A percentile compares a stretch with the other conserved stretches of the same genome.
These are phyloP conservation scores for Acanthosoma haemorrhoidale DNA, from an alignment of 2,888 invertebrate genomes.

Conservation along the genomic window DNA sequence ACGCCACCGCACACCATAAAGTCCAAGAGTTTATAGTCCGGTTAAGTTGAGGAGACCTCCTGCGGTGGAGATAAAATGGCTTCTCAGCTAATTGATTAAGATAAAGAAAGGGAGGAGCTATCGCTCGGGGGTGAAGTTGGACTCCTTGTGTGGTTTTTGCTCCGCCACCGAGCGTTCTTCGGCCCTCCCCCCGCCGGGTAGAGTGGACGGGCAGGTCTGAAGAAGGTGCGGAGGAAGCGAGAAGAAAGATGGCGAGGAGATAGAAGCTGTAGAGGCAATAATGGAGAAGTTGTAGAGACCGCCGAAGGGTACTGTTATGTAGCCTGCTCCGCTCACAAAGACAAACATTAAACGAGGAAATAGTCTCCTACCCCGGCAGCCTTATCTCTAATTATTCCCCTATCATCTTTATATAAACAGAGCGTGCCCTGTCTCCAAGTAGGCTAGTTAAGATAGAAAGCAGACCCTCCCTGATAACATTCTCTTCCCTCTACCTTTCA, in stretches of 20 bases:
- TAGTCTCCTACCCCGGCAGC: neutral
- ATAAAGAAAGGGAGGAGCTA: neutral
- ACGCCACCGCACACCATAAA: neutral
- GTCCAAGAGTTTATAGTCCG: neutral
- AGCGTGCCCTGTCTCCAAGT: constrained; percentile 25
- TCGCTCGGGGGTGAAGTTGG: neutral
- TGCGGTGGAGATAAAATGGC: neutral
- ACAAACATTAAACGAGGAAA: constrained; percentile 34
- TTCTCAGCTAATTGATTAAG: neutral
- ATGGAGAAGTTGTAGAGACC: constrained; percentile 6
- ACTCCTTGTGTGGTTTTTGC: neutral
- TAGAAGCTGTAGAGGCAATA: neutral
- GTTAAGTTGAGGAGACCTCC: neutral
- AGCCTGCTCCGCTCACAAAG: constrained; percentile 32
- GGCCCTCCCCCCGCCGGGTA: too few relatives aligned
- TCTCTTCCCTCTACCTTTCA: constrained; percentile 14
- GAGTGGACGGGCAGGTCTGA: neutral
- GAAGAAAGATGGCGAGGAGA: neutral
- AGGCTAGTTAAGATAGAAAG: constrained; percentile 27
- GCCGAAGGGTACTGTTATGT: neutral
- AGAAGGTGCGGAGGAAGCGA: neutral
- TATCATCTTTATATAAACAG: constrained; percentile 38
- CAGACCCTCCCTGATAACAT: constrained; percentile 4
- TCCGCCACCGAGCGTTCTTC: too few relatives aligned
- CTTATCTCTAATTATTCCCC: constrained; percentile 38